Base-by-base conservation (phyloP, 2,888 invertebrate species). In the Cheiracanthium punctorium region DNA sequence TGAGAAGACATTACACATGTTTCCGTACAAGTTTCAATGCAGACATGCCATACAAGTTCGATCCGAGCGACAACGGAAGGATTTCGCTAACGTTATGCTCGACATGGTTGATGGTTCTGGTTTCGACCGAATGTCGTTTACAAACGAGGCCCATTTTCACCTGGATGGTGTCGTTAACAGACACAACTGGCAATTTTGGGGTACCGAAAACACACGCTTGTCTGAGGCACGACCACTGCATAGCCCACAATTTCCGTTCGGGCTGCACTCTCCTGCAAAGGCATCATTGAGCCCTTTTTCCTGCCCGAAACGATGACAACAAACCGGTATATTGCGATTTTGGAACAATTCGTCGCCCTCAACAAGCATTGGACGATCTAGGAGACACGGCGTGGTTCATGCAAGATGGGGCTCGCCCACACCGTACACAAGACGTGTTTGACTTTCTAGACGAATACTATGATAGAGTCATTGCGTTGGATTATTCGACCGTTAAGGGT, bases 11-110 rank as follows among this genome's bases (percentile, higher is more conserved):
- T 37, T 73, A 52, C 33, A 41, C 67, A 65, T 37, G 41, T 76
- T 76, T 52, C 52, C 17, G 17, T 37, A 67, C 65, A 28, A 29
- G 69, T 14, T 32, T 69, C 17, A 69, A 2, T 33, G 41, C 41
- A 37, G 29, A 41, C 64, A 75, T 24, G 41, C 65, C 37, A 41
- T 72, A 72, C 41, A 14, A 33, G 28, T 75, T 75, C 75, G 65
- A 75, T 41, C 29, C 65, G 75, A 75, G 41, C 0, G 37, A 75
- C 75, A 41, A 41, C n/a, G 75, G 65, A 52, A 74, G 58, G 33
- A 74, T 74, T 74, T 74, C 33, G 58, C 33, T 24, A 64, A 12
- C 8, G 64, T 24, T 7, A 74, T 58, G 33, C 33, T 74, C 58
- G 58, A 74, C 24, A 65, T 28, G 41, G 29, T 41, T 65, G 75